Base-by-base conservation (phyloP, 2,888 invertebrate genomes). In the Phengaris alcon region DNA sequence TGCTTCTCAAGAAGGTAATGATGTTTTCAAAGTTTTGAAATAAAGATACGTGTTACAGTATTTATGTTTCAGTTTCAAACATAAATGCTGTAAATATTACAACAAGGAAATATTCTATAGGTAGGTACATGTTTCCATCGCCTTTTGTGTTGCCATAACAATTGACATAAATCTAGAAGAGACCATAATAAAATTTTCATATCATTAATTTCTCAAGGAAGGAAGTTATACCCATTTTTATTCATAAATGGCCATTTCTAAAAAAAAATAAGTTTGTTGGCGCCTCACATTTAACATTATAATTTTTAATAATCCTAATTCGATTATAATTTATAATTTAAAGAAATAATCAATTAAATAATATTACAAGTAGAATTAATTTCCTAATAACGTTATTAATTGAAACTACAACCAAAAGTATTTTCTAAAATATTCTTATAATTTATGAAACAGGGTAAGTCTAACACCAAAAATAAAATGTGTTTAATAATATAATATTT, bases 401-500 rank as follows among this genome's bases (percentile, higher is more conserved):
- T 22, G 22, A 64, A 22, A 64, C 35, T 64, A 64, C 64, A 54
- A 52, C 22, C 70, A 22, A 72, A 72, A 54, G 44, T 54, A 68
- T 54, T n/a, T 12, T 69, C 15, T 55, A 55, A 57, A 55, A 75
- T 69, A 75, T 57, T 69, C 12, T 48, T 73, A 12, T 48, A 55
- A 75, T 57, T 69, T 75, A 57, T 22, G 9, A 70, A 70, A 70
- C 15, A 46, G 75, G 51, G 22, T 75, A 48, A 75, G 54, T 13
- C 70, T 57, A 48, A 70, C 48, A 75, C 55, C 22, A 51, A 70
- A 44, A 13, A 15, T 15, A 70, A 48, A 48, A 59, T 74, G 22
- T 22, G 46, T 46, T 46, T 57, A 57, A 70, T 57, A 69, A 75
- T 22, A 48, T 59, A 51, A 70, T 75, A 75, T 75, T 75, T 69